Percentiles rank a stretch among this genome's conserved stretches.
Evolutionary conservation across 2,888 invertebrate genomes (phyloP).

Genomic region (Scaptomyza caliginosa): DNA sequence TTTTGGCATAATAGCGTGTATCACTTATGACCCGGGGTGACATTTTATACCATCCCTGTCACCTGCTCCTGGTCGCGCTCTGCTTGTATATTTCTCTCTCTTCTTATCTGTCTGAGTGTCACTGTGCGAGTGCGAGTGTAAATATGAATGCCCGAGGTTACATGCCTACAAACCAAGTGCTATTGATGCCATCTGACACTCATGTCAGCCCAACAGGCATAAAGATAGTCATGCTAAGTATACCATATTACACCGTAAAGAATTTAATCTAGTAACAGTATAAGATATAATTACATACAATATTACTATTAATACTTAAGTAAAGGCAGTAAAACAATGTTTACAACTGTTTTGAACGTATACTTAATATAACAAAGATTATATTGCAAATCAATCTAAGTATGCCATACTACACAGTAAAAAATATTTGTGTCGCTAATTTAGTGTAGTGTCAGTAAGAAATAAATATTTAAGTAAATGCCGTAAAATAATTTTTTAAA

Average conservation of each 20-base stretch:
- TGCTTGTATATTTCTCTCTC: conserved; percentile 4
- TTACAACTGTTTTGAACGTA: too few relatives aligned
- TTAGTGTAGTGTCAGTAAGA: too few relatives aligned
- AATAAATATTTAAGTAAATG: too few relatives aligned
- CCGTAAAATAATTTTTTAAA: too few relatives aligned
- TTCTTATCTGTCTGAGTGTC: conserved; percentile 5
- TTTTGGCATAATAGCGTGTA: conserved; percentile 75
- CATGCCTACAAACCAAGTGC: conserved; percentile 49
- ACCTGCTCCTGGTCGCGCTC: not conserved
- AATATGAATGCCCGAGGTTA: conserved; percentile 55
- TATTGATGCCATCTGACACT: conserved; percentile 58
- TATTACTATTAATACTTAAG: too few relatives aligned
- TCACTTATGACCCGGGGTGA: conserved; percentile 60
- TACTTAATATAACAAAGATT: too few relatives aligned
- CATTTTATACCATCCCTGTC: conserved; percentile 2
- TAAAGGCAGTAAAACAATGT: too few relatives aligned
- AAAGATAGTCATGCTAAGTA: conserved; percentile 47
- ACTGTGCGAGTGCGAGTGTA: conserved; percentile 39
- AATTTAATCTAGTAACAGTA: too few relatives aligned
- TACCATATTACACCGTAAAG: conserved; percentile 36
- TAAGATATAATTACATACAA: too few relatives aligned
- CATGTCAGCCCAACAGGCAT: conserved; percentile 30
- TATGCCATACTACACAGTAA: too few relatives aligned
- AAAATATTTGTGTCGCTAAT: too few relatives aligned
- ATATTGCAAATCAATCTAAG: too few relatives aligned